Conservation (phyloP, 2,888 invertebrate species). For the Exocentrus adspersus region DNA sequence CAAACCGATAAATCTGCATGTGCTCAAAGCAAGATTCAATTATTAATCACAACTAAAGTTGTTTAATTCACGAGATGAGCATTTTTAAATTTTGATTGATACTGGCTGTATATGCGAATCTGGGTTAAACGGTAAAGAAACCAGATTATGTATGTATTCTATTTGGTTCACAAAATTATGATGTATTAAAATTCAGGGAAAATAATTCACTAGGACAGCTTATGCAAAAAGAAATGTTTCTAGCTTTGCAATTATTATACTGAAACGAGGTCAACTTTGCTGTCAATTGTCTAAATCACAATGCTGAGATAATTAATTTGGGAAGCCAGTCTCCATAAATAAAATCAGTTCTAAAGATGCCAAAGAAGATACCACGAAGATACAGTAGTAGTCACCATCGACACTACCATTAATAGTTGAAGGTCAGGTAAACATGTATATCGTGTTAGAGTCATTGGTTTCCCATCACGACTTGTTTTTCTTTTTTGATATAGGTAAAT, state of each 20-base stretch:
- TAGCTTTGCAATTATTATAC: conserved; percentile 1
- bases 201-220: conserved; percentile 3
- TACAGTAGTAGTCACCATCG: no score
- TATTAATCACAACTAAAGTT: neutral
- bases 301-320: conserved; percentile 15
- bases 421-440: no score
- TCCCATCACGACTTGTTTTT: no score
- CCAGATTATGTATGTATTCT: conserved; percentile 24
- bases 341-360: conserved; percentile 7
- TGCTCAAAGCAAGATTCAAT: neutral
- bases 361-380: neutral
- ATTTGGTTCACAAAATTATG: conserved; percentile 29
- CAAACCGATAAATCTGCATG: neutral
- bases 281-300: conserved; percentile 16
- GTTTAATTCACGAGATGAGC: neutral
- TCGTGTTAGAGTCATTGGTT: no score
- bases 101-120: conserved; percentile 9
- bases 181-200: conserved; percentile 5
- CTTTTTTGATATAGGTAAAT: no score
- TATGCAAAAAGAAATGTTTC: conserved; percentile 6
- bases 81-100: conserved; percentile 4
- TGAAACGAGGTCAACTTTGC: conserved; percentile 7
- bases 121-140: conserved; percentile 33
- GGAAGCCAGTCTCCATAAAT: conserved; percentile 17
- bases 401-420: no score